Base-by-base conservation (phyloP, 2,113 vertebrate species). In the Buteo buteo region DNA sequence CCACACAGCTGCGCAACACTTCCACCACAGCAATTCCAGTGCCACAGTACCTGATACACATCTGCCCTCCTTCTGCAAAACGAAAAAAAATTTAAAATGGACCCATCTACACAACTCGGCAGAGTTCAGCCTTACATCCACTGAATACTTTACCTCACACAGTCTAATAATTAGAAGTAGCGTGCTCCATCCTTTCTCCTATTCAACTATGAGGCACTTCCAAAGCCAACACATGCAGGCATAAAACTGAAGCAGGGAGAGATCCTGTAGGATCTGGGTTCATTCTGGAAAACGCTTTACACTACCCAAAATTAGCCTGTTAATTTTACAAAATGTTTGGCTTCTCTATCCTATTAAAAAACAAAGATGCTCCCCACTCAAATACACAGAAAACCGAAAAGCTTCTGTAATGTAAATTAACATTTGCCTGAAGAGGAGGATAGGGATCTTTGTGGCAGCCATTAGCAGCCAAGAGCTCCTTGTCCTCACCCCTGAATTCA, bases 351-450 rank as follows among this genome's bases (percentile, higher is more conserved):
- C 62, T 5, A 1, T 74, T 71, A 55, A 79, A 84, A 93, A 90
- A 50, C 47, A 88, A 72, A 66, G 69, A 50, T 5, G 0, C 7
- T 38, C 72, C 31, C 20, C 64, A 40, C 54, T 67, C 86, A 74
- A 95, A 95, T 47, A 94, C 86, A 89, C 86, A 91, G 61, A 47
- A 47, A 87, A 6, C 65, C 6, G 2, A 67, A 82, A 14, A 74
- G 82, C 32, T 79, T 94, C 70, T 93, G 72, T 93, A 96, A 94
- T 91, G 93, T 74, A 96, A 96, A 96, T 88, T 7, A 91, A 44
- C 42, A 6, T 89, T 95, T 95, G 81, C 86, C 76, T n/a, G 10
- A 71, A 20, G 42, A 88, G 66, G 24, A 90, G 73, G 82, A 90
- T 47, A 88, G 66, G 42, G 70, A 57, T 84, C 81, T 95, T 65